phyloP scores from a whole-genome alignment of 2,888 invertebrate species.

The Hoplodrina blanda region DNA sequence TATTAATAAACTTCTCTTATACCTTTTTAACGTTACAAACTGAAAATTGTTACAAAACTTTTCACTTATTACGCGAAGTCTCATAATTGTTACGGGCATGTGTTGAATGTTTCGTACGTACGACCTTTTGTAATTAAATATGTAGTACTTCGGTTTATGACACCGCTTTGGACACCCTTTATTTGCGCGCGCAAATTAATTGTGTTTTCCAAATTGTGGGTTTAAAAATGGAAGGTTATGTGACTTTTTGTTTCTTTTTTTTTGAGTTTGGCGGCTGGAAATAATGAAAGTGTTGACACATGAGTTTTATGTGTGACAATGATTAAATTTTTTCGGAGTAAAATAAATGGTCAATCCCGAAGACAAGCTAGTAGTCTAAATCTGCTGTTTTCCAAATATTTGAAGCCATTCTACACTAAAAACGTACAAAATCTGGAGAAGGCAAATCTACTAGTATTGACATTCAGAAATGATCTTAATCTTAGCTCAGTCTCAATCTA shows the following conservation, averaged over 20 bases:
- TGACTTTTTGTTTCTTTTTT: neutral
- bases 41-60: constrained; percentile 20
- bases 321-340: neutral
- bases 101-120: constrained; percentile 17
- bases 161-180: constrained; percentile 12
- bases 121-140: constrained; percentile 42
- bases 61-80: constrained; percentile 12
- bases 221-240: constrained; percentile 5
- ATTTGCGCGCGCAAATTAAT: constrained; percentile 6
- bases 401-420: no score
- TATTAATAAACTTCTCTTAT: neutral
- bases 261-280: neutral
- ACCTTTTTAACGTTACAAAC: constrained; percentile 12
- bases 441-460: no score
- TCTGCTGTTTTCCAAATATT: no score
- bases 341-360: no score
- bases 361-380: no score
- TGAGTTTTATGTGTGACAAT: no score
- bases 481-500: no score
- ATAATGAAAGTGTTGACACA: neutral
- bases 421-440: no score
- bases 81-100: constrained; percentile 34
- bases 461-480: no score
- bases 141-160: constrained; percentile 17
- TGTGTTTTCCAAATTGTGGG: constrained; percentile 15